phyloP scores from a whole-genome alignment of 2,888 invertebrate genomes.

The Melitaea athalia region DNA sequence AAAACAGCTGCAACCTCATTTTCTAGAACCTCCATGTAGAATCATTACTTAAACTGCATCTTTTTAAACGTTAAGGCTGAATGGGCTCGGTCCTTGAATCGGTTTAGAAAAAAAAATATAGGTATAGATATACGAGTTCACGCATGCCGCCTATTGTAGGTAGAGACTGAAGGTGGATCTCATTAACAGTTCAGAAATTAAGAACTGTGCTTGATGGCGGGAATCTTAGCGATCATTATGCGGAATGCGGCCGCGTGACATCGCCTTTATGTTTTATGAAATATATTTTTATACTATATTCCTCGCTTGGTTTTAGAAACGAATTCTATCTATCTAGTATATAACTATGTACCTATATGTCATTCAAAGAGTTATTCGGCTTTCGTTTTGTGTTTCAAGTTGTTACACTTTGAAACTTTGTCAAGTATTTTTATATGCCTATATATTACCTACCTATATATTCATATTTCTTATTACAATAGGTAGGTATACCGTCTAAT shows the following conservation, averaged over 20 bases:
- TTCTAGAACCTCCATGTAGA: constrained; percentile 52
- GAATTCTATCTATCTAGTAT: constrained; percentile 39
- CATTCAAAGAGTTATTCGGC: constrained; percentile 38
- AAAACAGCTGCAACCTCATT: constrained; percentile 53
- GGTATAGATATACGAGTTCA: constrained; percentile 53
- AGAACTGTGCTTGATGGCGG: constrained; percentile 73
- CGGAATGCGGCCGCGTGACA: constrained; percentile 53
- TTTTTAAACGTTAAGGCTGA: constrained; percentile 75
- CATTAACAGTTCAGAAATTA: constrained; percentile 75
- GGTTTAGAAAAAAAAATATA: constrained; percentile 57
- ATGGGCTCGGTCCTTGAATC: constrained; percentile 68
- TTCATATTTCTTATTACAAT: not conserved
- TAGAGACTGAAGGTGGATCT: constrained; percentile 76
- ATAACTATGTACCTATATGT: constrained; percentile 31
- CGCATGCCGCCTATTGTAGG: constrained; percentile 76
- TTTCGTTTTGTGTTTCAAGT: constrained; percentile 35
- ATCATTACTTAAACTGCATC: constrained; percentile 79
- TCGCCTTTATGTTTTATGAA: constrained; percentile 50
- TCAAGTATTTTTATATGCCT: constrained; percentile 34
- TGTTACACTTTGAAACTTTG: constrained; percentile 35
- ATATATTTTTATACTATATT: constrained; percentile 46
- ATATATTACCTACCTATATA: constrained; percentile 8
- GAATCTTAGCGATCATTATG: constrained; percentile 80
- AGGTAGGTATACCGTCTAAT: not conserved
- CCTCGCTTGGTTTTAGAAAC: constrained; percentile 45